Base-by-base conservation (phyloP, 1,140 invertebrate species). In the Zaprionus tsacasi region DNA sequence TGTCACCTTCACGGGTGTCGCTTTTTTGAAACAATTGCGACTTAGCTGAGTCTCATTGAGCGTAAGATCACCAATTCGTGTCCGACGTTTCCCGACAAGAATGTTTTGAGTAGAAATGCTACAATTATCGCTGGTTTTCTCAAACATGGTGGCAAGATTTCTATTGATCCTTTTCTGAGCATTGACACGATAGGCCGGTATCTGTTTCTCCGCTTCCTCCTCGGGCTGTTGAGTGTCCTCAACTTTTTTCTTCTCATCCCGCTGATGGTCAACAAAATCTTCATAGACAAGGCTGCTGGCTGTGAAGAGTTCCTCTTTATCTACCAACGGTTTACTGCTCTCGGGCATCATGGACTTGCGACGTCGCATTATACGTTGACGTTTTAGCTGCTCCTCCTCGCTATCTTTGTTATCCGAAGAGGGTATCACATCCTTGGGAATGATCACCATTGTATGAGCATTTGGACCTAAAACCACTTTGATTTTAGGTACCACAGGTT, bases 91-190 rank as follows among this genome's bases (percentile, higher is more conserved):
- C 0, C 91, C 91, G 0, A 38, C 59, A 0, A 92, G 70, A 5
- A 92, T 92, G 30, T 92, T 92, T 1, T 92, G 91, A 0, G 88
- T 88, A 11, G 91, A 92, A 2, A 92, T 70, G 27, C 63, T 76
- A 10, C 88, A 92, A 33, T 88, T 92, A 43, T 92, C 91, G 45
- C 15, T 78, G 7, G 78, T 73, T 50, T 73, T 92, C 38, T 89
- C 67, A 5, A 91, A 91, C 10, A 92, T 81, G 21, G 69, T 60
- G 2, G 79, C 81, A 30, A 89, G 27, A 40, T 25, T 57, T 36
- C 45, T 33, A 21, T 45, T 73, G 0, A 50, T 17, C 27, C 21
- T 63, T 43, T 13, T 33, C 2, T 21, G 43, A 1, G 15, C n/a
- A 27, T 38, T 40, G 0, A 6, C 38, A 13, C 40, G 68, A 50